Evolutionary conservation across 2,113 vertebrate genomes (phyloP).

Genomic region (Lethenteron reissneri): DNA sequence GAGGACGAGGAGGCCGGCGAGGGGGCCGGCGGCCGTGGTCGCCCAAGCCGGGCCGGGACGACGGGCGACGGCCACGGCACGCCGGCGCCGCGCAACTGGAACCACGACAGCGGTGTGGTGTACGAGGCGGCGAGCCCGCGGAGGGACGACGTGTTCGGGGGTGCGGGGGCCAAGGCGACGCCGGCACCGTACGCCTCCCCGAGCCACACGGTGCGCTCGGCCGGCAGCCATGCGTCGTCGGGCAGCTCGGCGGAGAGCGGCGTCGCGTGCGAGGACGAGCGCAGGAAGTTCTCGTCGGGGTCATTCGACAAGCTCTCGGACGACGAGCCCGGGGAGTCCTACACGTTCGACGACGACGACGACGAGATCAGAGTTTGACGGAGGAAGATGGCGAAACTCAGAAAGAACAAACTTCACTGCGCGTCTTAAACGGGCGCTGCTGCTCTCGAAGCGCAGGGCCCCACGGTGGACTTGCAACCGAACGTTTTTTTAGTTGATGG

Average conservation of each 20-base stretch:
- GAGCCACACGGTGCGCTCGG: background rate
- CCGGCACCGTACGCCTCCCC: background rate
- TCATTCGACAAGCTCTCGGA: slow-evolving; percentile 1
- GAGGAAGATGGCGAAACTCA: too few species aligned
- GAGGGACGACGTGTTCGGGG: too few species aligned
- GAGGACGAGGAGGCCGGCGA: too few species aligned
- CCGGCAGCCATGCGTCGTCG: background rate
- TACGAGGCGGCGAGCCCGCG: too few species aligned
- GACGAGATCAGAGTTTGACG: slow-evolving; percentile 1
- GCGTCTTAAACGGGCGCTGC: too few species aligned
- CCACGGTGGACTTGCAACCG: too few species aligned
- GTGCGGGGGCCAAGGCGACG: background rate
- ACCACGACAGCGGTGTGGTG: background rate
- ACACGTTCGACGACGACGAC: background rate
- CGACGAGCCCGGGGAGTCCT: background rate
- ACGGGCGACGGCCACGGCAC: background rate
- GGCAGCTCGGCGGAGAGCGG: slow-evolving; percentile 6
- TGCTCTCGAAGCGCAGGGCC: too few species aligned
- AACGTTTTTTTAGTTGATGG: too few species aligned
- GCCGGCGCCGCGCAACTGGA: slow-evolving; percentile 2
- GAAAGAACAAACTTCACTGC: too few species aligned
- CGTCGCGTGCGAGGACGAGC: slow-evolving; percentile 1
- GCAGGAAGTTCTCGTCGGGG: background rate
- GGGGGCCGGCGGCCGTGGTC: too few species aligned
- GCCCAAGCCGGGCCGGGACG: background rate